Evolutionary conservation across 2,888 invertebrate species (phyloP), one percentile per base, ranked within the genome.

Genomic region (Epiblema foenella): DNA sequence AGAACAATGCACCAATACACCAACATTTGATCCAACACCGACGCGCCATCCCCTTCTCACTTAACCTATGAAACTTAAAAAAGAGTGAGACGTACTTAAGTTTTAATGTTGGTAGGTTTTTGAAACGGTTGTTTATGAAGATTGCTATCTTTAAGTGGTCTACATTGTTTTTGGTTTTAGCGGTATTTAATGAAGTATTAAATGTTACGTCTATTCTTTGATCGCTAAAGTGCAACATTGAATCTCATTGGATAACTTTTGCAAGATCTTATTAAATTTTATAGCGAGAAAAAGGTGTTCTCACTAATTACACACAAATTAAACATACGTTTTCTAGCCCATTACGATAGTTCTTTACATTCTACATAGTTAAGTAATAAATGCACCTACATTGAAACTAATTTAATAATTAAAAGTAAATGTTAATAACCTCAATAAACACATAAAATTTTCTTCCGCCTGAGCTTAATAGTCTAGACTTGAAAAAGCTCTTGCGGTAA

Each of bases 1-100:
- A 77, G 84, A 86, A 87, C 86, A 87, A 88, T 85, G 84, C 81
- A 77, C 76, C 75, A 74, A 75, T 67, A 66, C 71, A 37, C 79
- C 74, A 82, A 79, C 71, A 74, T 77, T 81, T 74, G 75, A 72
- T 56, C 49, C 73, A 17, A 54, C 58, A 51, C 68, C 75, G 77
- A 69, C 57, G 64, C 52, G n/a, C 54, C 67, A 72, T 68, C 71
- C 51, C 46, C 20, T 37, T 69, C 39, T 46, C 54, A 18, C 67
- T 33, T 29, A 20, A 56, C 7, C 15, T 7, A 42, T 12, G 0
- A 11, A 33, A 2, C n/a, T 20, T 10, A 29, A 12, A 42, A 9
- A 39, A 20, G 60, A 66, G 49, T 49, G 70, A 73, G 73, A 67
- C 11, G 9, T 12, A 18, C 18, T 52, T 54, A 52, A 39, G 52